Evolutionary conservation across 2,113 vertebrate genomes (phyloP).

Genomic region (Trematocara macrostoma): DNA sequence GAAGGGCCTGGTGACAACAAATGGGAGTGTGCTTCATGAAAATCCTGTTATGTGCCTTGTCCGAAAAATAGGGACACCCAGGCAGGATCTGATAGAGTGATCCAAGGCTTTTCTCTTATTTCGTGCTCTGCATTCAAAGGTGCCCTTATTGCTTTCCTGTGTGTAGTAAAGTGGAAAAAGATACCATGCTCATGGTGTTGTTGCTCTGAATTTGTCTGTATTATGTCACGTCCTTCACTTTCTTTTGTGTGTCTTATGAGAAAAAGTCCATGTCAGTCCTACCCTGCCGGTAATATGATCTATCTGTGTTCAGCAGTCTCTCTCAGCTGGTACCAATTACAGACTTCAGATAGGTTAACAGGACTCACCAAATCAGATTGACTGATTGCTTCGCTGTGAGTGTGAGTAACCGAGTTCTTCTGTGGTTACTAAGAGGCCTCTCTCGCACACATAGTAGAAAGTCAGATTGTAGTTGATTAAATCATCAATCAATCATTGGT

Average conservation of each 20-base stretch:
- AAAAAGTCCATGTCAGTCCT: background rate
- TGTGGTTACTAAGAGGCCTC: background rate
- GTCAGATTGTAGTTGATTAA: slow-evolving; percentile 39
- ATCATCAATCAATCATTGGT: slow-evolving; percentile 26
- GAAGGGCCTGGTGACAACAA: slow-evolving; percentile 42
- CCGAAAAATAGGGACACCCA: background rate
- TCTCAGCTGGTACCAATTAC: background rate
- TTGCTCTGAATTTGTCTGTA: background rate
- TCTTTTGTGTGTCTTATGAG: background rate
- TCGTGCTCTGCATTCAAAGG: background rate
- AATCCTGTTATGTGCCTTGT: slow-evolving; percentile 1
- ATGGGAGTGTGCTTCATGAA: slow-evolving; percentile 9
- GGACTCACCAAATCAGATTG: background rate
- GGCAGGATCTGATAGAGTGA: background rate
- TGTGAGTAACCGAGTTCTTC: background rate
- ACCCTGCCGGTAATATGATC: background rate
- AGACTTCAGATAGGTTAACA: background rate
- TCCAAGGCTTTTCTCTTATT: background rate
- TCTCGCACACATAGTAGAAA: slow-evolving; percentile 18
- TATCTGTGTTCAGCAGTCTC: background rate
- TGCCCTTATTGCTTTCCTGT: background rate
- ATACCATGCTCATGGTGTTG: background rate
- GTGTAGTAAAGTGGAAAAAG: background rate
- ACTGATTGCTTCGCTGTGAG: background rate
- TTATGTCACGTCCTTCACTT: background rate